phyloP scores from a whole-genome alignment of 2,797 vertebrate genomes.

The Dryobates pubescens region DNA sequence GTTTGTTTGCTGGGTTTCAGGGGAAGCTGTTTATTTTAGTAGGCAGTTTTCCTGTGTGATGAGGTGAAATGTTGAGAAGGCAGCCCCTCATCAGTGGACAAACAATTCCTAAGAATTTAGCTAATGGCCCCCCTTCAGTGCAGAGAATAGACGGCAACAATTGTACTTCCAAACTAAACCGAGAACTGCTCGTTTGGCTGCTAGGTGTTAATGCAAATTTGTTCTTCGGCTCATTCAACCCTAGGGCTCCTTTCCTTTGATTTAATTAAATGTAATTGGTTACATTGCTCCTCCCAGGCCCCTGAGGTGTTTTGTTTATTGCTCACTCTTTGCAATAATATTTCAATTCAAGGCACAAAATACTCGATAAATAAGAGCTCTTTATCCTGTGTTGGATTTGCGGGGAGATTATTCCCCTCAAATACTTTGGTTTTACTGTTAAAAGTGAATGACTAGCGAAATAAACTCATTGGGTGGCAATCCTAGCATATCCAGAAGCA shows the following conservation, averaged over 20 bases:
- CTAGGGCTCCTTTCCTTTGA: slow-evolving; percentile 84
- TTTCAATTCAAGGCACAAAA: slow-evolving; percentile 84
- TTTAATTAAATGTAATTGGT: slow-evolving; percentile 88
- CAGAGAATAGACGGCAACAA: slow-evolving; percentile 82
- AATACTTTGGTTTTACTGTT: slow-evolving; percentile 83
- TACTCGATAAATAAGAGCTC: slow-evolving; percentile 80
- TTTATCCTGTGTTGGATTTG: slow-evolving; percentile 78
- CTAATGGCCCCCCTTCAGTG: slow-evolving; percentile 86
- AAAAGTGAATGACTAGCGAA: slow-evolving; percentile 83
- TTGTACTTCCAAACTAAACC: slow-evolving; percentile 79
- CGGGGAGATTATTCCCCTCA: slow-evolving; percentile 80
- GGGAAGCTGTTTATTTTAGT: slow-evolving; percentile 82
- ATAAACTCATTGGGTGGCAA: slow-evolving; percentile 82
- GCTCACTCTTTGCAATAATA: slow-evolving; percentile 83
- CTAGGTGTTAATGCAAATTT: slow-evolving; percentile 89
- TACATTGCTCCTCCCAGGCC: slow-evolving; percentile 85
- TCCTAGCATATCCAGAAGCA: slow-evolving; percentile 73
- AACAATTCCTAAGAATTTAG: slow-evolving; percentile 85
- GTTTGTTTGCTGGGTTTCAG: slow-evolving; percentile 77
- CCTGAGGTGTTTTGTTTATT: slow-evolving; percentile 88
- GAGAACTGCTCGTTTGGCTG: slow-evolving; percentile 81
- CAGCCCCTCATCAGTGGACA: slow-evolving; percentile 80
- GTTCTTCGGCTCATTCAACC: slow-evolving; percentile 83
- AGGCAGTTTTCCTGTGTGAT: slow-evolving; percentile 77
- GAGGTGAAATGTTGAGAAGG: slow-evolving; percentile 79